A percentile compares a stretch with the other conserved stretches of the same genome.
These are phyloP conservation scores for Shargacucullia verbasci DNA, from an alignment of 2,888 invertebrate genomes.

Conservation along the genomic window DNA sequence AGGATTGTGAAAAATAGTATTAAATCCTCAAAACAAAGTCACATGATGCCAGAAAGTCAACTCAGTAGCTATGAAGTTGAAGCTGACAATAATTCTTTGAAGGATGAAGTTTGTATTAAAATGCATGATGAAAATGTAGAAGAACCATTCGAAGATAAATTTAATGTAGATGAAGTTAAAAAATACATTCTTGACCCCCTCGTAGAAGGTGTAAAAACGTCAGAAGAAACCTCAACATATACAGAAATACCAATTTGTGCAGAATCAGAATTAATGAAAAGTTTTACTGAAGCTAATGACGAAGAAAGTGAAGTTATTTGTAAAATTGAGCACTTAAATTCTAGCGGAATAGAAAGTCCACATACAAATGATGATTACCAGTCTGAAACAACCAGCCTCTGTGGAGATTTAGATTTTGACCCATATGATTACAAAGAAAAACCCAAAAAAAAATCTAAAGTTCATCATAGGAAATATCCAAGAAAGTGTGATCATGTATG, in stretches of 20 bases:
- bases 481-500: constrained; percentile 42
- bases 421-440: constrained; percentile 32
- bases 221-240: background rate
- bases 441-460: background rate
- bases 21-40: background rate
- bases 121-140: background rate
- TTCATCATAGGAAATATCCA: constrained; percentile 17
- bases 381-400: constrained; percentile 38
- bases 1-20: too few species aligned
- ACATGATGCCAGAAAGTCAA: background rate
- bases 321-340: background rate
- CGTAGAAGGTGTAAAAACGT: too few species aligned
- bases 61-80: background rate
- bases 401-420: constrained; percentile 37
- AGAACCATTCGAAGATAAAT: background rate
- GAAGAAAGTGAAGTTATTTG: background rate
- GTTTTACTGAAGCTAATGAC: background rate
- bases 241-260: background rate
- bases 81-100: background rate
- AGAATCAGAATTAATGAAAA: background rate
- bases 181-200: background rate
- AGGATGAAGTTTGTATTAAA: background rate
- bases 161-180: background rate
- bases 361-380: constrained; percentile 6
- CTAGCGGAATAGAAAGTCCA: background rate